Conservation (phyloP, 2,113 vertebrate species). For the Elanoides forficatus region DNA sequence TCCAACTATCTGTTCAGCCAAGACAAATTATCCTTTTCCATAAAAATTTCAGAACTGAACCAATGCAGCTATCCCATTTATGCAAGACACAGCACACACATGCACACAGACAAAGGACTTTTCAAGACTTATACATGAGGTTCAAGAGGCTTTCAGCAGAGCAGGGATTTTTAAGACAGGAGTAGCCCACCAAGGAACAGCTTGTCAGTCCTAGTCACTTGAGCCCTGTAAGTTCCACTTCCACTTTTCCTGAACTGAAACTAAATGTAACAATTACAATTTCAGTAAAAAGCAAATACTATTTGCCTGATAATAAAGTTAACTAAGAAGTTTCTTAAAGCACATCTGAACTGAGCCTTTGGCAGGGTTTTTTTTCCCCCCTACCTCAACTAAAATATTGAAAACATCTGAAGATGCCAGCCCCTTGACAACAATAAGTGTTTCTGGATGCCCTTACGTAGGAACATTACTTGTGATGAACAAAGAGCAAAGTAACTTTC, state of each 20-base stretch:
- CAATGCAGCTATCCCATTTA: neutral
- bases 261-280: neutral
- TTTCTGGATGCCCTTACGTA: neutral
- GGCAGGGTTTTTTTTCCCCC: rapidly evolving
- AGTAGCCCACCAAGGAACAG: neutral
- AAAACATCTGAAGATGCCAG: neutral
- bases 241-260: neutral
- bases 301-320: neutral
- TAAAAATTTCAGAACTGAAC: neutral
- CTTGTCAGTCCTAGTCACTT: neutral
- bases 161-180: neutral
- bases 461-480: neutral
- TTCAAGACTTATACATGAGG: neutral
- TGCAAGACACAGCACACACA: neutral
- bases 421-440: neutral
- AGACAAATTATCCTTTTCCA: neutral
- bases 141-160: neutral
- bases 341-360: neutral
- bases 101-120: neutral
- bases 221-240: neutral
- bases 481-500: neutral
- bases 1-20: neutral
- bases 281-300: neutral
- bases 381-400: neutral
- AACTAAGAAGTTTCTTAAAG: neutral